Evolutionary conservation across 2,888 invertebrate species (phyloP).

Genomic region (Ennomos quercinarius): DNA sequence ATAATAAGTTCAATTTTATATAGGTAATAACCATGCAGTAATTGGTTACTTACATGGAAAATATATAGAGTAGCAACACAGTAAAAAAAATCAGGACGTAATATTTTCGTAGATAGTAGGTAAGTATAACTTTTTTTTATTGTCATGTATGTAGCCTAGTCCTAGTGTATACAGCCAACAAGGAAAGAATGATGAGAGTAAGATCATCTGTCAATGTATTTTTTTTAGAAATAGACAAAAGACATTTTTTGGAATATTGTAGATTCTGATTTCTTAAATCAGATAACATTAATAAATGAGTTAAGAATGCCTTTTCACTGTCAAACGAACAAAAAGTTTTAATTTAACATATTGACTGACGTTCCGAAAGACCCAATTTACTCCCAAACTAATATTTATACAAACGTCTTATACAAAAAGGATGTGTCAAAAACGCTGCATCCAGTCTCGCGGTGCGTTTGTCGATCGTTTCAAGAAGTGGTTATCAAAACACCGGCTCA

Average conservation of each 20-base stretch:
- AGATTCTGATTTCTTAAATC: no score
- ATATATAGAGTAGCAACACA: neutral
- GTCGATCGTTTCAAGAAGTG: slow-evolving; percentile 66
- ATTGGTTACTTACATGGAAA: slow-evolving; percentile 23
- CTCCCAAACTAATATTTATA: slow-evolving; percentile 66
- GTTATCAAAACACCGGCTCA: slow-evolving; percentile 83
- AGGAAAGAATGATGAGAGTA: no score
- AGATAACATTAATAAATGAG: neutral
- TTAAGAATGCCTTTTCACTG: neutral
- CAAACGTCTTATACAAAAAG: slow-evolving; percentile 60
- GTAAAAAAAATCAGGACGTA: no score
- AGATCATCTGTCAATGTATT: no score
- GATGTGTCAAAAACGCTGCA: slow-evolving; percentile 69
- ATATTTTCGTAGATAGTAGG: neutral
- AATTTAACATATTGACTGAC: slow-evolving; percentile 33
- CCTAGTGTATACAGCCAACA: no score
- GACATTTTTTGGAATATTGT: no score
- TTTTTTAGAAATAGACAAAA: no score
- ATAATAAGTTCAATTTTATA: slow-evolving; percentile 23
- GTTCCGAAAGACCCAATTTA: slow-evolving; percentile 52
- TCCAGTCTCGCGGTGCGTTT: slow-evolving; percentile 62
- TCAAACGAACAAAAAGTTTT: slow-evolving; percentile 28
- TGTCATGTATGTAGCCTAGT: no score
- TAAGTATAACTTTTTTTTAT: neutral
- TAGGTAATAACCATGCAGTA: slow-evolving; percentile 5